These are phyloP conservation scores for Alosa sapidissima DNA, from an alignment of 2,797 vertebrate genomes.

Conservation along the genomic window DNA sequence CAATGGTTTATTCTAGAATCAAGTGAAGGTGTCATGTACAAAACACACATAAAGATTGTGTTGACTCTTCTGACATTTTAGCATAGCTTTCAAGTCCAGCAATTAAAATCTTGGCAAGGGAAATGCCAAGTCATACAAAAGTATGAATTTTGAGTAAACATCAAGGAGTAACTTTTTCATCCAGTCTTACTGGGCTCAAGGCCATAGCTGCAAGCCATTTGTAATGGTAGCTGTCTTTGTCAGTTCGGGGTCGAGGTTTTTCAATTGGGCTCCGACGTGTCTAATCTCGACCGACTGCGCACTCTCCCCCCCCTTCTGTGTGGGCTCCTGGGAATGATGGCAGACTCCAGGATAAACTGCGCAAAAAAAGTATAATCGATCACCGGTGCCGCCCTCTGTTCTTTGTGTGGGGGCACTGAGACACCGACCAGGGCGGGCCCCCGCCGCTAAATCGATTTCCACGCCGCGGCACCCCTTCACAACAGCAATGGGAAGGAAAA, in stretches of 20 bases:
- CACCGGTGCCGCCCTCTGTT: background rate
- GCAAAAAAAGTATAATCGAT: background rate
- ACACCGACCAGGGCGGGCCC: constrained; percentile 36
- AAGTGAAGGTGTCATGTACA: constrained; percentile 9
- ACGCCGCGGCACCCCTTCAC: constrained; percentile 29
- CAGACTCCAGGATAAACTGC: background rate
- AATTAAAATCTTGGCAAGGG: constrained; percentile 19
- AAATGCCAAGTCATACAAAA: constrained; percentile 37
- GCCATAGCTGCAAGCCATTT: constrained; percentile 35
- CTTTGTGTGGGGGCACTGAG: constrained; percentile 27
- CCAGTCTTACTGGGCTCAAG: constrained; percentile 26
- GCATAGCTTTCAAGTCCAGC: constrained; percentile 27
- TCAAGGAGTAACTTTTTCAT: constrained; percentile 29
- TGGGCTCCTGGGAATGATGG: background rate
- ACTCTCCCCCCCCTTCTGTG: constrained; percentile 28
- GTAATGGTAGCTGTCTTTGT: constrained; percentile 36
- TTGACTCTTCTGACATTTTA: constrained; percentile 24
- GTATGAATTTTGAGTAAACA: constrained; percentile 23
- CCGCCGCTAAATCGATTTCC: constrained; percentile 45
- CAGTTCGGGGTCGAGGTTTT: constrained; percentile 35
- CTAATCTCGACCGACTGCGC: constrained; percentile 39
- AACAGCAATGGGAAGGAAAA: constrained; percentile 43
- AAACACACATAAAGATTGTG: background rate
- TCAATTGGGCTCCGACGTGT: constrained; percentile 37
- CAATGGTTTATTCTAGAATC: constrained; percentile 27